A percentile compares a stretch with the other conserved stretches of the same genome.
Evolutionary conservation across 1,140 invertebrate genomes (phyloP).

Genomic region (Trinorchestia longiramus): DNA sequence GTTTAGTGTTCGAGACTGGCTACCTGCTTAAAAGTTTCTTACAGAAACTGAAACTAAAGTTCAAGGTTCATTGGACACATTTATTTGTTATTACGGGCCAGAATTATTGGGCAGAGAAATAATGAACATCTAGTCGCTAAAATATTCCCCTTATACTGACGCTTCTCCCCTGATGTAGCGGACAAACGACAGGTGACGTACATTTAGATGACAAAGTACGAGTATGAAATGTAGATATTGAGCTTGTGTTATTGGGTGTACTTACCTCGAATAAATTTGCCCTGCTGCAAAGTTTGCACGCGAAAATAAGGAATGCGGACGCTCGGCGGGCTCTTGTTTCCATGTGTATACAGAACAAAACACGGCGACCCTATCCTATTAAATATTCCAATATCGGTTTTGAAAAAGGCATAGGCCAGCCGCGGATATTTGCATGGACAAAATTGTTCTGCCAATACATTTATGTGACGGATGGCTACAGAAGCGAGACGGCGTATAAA

Average conservation of each 20-base stretch:
- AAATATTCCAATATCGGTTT: conserved; percentile 50
- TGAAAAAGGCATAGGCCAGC: conserved; percentile 30
- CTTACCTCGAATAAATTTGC: background rate
- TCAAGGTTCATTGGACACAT: background rate
- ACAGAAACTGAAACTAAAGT: background rate
- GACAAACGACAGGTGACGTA: background rate
- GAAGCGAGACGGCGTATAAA: conserved; percentile 4
- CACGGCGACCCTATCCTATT: conserved; percentile 36
- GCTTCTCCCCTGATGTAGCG: background rate
- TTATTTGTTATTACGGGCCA: too few relatives aligned
- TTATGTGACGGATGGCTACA: conserved; percentile 14
- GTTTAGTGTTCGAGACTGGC: background rate
- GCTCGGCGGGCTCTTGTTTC: background rate
- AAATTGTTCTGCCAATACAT: conserved; percentile 50
- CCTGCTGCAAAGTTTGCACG: background rate
- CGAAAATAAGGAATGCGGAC: background rate
- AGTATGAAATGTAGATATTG: background rate
- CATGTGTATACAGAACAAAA: background rate
- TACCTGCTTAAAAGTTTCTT: background rate
- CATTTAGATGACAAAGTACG: background rate
- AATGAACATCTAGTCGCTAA: background rate
- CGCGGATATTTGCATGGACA: conserved; percentile 16
- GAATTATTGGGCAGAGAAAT: too few relatives aligned
- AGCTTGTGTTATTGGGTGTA: background rate
- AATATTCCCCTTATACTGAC: background rate